Conservation (phyloP, 1,140 invertebrate species). For the Mylabris phalerata region DNA sequence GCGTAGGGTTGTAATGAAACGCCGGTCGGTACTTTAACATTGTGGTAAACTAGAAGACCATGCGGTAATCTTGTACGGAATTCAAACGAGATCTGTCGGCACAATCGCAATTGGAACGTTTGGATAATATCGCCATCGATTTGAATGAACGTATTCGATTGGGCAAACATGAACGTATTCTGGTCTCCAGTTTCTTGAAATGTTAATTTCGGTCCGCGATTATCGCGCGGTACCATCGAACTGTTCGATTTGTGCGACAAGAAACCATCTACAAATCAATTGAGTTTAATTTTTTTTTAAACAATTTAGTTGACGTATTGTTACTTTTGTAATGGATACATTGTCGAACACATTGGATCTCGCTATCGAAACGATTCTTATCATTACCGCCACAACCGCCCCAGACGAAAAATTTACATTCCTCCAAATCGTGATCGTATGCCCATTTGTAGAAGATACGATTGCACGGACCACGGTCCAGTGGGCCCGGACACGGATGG, state of each 20-base stretch:
- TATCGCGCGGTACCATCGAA: slow-evolving; percentile 53
- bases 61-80: slow-evolving; percentile 80
- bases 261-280: slow-evolving; percentile 37
- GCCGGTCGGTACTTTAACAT: slow-evolving; percentile 74
- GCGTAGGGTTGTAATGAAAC: slow-evolving; percentile 69
- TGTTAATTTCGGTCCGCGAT: slow-evolving; percentile 67
- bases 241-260: neutral
- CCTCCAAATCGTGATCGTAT: slow-evolving; percentile 57
- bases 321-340: slow-evolving; percentile 50
- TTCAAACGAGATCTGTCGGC: slow-evolving; percentile 79
- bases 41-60: slow-evolving; percentile 80
- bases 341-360: slow-evolving; percentile 60
- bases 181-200: slow-evolving; percentile 74
- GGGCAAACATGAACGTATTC: slow-evolving; percentile 77
- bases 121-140: slow-evolving; percentile 78
- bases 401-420: slow-evolving; percentile 67
- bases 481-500: slow-evolving; percentile 35
- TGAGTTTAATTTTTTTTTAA: neutral
- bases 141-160: slow-evolving; percentile 81
- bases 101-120: slow-evolving; percentile 76
- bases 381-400: slow-evolving; percentile 71
- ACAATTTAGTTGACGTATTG: neutral
- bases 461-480: slow-evolving; percentile 59
- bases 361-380: slow-evolving; percentile 68
- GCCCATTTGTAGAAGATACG: slow-evolving; percentile 63